Evolutionary conservation across 2,113 vertebrate species (phyloP).

Genomic region (Pterophyllum scalare): DNA sequence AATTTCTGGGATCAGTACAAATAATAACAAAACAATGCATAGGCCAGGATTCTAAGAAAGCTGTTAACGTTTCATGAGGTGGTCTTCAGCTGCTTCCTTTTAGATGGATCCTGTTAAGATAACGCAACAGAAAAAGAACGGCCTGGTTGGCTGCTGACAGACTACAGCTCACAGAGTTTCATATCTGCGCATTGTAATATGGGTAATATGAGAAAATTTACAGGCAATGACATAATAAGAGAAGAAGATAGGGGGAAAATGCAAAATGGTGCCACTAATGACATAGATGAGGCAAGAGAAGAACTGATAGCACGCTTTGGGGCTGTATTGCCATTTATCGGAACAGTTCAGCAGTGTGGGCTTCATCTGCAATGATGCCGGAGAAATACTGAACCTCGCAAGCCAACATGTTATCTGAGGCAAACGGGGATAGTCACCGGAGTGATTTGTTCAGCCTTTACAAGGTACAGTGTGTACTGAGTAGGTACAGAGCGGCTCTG

Average conservation of each 20-base stretch:
- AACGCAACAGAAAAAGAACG: slow-evolving; percentile 12
- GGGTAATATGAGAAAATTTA: slow-evolving; percentile 18
- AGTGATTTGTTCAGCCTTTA: slow-evolving; percentile 8
- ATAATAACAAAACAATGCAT: slow-evolving; percentile 17
- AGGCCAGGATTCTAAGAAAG: slow-evolving; percentile 29
- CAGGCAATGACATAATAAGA: slow-evolving; percentile 6
- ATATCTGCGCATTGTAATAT: background rate
- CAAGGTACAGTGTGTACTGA: slow-evolving; percentile 60
- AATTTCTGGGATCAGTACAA: slow-evolving; percentile 21
- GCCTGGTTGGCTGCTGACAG: background rate
- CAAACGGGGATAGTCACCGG: background rate
- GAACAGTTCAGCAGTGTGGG: slow-evolving; percentile 23
- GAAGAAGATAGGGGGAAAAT: background rate
- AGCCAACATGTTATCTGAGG: slow-evolving; percentile 14
- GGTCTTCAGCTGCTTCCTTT: slow-evolving; percentile 46
- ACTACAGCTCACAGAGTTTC: slow-evolving; percentile 10
- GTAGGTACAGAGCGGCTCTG: background rate
- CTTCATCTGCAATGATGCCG: slow-evolving; percentile 9
- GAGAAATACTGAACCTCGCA: background rate
- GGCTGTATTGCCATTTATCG: background rate
- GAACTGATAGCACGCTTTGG: background rate
- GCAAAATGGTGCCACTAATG: slow-evolving; percentile 41
- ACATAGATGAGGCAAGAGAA: background rate
- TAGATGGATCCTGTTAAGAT: slow-evolving; percentile 27
- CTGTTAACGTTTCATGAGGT: slow-evolving; percentile 53